Evolutionary conservation across 2,113 vertebrate genomes (phyloP).

Genomic region (Centropus unirufus): DNA sequence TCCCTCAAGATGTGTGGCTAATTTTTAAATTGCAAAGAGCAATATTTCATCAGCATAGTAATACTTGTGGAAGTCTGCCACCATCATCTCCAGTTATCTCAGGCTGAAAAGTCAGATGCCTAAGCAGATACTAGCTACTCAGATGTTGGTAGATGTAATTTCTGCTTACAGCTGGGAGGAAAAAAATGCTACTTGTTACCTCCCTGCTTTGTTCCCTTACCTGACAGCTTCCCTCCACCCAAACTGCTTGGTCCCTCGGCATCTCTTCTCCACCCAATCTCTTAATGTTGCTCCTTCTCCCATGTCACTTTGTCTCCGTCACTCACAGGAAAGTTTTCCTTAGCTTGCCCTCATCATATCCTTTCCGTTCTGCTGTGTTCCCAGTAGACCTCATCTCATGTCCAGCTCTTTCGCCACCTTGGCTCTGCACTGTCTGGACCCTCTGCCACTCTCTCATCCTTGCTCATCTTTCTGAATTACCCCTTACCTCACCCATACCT

Average conservation of each 20-base stretch:
- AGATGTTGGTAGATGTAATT: background rate
- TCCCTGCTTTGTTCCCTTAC: background rate
- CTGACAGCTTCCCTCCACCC: background rate
- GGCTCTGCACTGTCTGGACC: background rate
- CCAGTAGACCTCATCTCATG: background rate
- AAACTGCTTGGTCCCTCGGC: background rate
- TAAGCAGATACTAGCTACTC: background rate
- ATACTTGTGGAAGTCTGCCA: background rate
- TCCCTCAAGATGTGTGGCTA: background rate
- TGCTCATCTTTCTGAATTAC: background rate
- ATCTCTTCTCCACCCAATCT: background rate
- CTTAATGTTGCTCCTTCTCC: background rate
- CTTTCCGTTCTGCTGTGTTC: background rate
- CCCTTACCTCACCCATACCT: background rate
- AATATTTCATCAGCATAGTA: background rate
- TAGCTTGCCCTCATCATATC: background rate
- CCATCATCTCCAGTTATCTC: background rate
- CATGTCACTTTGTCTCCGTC: background rate
- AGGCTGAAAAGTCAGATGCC: background rate
- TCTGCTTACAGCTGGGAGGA: background rate
- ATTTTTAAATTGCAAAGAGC: conserved; percentile 12
- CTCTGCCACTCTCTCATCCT: background rate
- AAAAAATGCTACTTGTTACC: background rate
- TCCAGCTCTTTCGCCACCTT: background rate
- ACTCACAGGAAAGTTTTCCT: background rate